Percentiles rank a stretch among this genome's conserved stretches.
Conservation (phyloP, 2,113 vertebrate species). For the Cavia aperea region DNA sequence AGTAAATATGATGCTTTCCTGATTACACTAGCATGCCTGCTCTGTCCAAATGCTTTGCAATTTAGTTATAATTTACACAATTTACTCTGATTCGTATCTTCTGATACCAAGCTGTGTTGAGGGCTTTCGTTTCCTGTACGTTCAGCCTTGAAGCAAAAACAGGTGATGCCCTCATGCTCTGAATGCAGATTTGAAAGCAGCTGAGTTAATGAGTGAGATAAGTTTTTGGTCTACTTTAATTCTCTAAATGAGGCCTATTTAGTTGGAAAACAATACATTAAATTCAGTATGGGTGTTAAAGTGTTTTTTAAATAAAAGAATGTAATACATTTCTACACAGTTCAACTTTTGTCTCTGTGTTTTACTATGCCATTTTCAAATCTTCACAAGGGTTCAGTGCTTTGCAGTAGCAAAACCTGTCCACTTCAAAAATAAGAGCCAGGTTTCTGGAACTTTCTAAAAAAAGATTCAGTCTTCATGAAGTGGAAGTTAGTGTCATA, state of each 20-base stretch:
- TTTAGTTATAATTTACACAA: constrained; percentile 64
- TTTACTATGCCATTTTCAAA: constrained; percentile 29
- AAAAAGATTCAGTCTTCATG: constrained; percentile 14
- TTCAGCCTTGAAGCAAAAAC: constrained; percentile 57
- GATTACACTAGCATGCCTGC: constrained; percentile 51
- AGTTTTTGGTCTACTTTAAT: constrained; percentile 13
- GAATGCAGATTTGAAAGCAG: constrained; percentile 49
- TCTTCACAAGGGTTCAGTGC: neutral
- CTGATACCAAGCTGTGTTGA: constrained; percentile 57
- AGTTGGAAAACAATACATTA: constrained; percentile 37
- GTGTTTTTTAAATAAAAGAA: constrained; percentile 4
- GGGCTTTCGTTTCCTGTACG: constrained; percentile 54
- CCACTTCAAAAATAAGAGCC: constrained; percentile 22
- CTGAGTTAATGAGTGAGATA: constrained; percentile 16
- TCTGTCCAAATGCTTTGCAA: constrained; percentile 65
- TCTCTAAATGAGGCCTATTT: constrained; percentile 4
- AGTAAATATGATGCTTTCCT: constrained; percentile 56
- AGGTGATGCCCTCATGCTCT: constrained; percentile 33
- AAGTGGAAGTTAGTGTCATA: constrained; percentile 27
- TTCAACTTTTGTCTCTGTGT: neutral
- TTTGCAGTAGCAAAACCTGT: constrained; percentile 5
- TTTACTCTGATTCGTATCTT: constrained; percentile 62
- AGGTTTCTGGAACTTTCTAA: constrained; percentile 11
- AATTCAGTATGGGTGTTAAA: neutral
- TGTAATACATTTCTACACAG: neutral